Conservation (phyloP, 2,113 vertebrate genomes). For the Excalfactoria chinensis region DNA sequence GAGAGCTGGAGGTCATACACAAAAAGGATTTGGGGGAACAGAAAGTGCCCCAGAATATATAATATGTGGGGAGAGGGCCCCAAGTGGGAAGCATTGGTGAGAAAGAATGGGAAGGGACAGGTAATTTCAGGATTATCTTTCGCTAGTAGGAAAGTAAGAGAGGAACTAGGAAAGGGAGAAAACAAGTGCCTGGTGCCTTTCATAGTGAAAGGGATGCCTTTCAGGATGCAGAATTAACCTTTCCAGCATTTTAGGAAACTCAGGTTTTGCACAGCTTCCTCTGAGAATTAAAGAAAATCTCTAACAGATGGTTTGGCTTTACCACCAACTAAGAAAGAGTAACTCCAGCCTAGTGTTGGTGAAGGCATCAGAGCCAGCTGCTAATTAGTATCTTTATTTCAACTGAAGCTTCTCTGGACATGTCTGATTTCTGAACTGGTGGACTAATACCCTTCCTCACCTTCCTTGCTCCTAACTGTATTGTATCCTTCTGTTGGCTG, state of each 20-base stretch:
- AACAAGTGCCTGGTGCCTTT: accelerated
- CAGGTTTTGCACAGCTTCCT: not conserved
- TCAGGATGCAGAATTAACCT: not conserved
- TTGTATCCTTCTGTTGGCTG: not conserved
- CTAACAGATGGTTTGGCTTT: not conserved
- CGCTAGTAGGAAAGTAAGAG: not conserved
- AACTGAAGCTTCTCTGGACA: not conserved
- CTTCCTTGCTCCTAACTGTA: not conserved
- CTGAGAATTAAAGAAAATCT: not conserved
- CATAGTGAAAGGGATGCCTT: not conserved
- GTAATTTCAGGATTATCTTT: not conserved
- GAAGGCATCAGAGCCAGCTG: not conserved
- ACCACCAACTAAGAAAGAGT: not conserved
- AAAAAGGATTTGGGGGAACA: not conserved
- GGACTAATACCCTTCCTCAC: not conserved
- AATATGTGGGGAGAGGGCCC: not conserved
- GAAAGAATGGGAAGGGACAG: not conserved
- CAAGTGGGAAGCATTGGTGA: not conserved
- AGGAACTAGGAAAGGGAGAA: not conserved
- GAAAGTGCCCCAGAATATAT: not conserved
- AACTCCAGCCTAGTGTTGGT: not conserved
- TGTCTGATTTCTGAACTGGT: not conserved
- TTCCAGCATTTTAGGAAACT: not conserved
- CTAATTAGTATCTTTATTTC: not conserved
- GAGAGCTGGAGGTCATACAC: not conserved